Evolutionary conservation across 2,888 invertebrate species (phyloP), one percentile per base, ranked within the genome.

Genomic region (Heteromyza rotundicornis): DNA sequence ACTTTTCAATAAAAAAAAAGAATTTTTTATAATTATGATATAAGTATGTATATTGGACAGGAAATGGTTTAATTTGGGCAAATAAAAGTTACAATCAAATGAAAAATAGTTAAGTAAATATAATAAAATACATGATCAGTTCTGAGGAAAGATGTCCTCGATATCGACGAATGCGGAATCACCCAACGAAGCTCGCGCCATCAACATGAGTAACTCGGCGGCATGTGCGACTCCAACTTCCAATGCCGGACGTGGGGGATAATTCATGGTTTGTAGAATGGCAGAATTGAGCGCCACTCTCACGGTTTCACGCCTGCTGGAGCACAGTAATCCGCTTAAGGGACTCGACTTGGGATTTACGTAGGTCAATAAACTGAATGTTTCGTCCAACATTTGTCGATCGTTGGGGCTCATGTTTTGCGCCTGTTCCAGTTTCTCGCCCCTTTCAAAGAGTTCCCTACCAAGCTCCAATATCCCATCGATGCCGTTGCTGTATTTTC

Each of bases 321-420:
- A 93, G 84, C 96, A 92, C 75, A 98, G 87, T 84, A 97, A 96
- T 92, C 95, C 95, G 65, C 96, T 96, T 65, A 98, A 92, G 17
- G 97, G 97, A 84, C 96, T 96, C 79, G 90, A 91, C 96, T 96
- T 96, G 27, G 98, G 98, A 86, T 98, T 97, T 74, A 95, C 92
- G 85, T 98, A 98, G 54, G 98, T 98, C 80, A 98, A 87, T 80
- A 98, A 88, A 86, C 97, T 97, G 87, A 98, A 98, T 80, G 98
- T 97, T 85, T 98, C 95, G 88, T 94, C 93, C 63, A 98, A 87
- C 92, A 96, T 95, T 85, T 94, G 92, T 83, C 95, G 93, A 84
- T 94, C 93, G 66, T 86, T 86, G 64, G 85, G 84, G 77, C 91
- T 91, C 84, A 89, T 91, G 82, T 92, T 92, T 78, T 90, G 90